phyloP scores from a whole-genome alignment of 2,797 vertebrate species.

The Chanos chanos region DNA sequence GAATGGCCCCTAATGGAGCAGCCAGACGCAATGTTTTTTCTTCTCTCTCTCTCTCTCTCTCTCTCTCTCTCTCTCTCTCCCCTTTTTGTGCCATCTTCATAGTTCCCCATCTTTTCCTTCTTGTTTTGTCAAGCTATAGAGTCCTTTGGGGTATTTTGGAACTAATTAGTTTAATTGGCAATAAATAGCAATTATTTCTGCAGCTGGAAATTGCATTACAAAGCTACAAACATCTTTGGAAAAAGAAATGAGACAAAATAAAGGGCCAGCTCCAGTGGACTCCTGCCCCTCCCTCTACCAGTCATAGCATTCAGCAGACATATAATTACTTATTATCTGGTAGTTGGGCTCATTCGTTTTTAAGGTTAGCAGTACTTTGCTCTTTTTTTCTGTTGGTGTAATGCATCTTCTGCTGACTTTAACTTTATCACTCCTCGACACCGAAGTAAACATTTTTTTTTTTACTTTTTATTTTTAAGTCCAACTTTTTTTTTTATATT shows the following conservation, averaged over 20 bases:
- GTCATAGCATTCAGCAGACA: slow-evolving; percentile 42
- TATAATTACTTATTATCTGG: slow-evolving; percentile 60
- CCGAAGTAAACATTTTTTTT: too few species aligned
- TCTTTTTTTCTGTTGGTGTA: slow-evolving; percentile 50
- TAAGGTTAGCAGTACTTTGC: slow-evolving; percentile 50
- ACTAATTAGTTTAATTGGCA: slow-evolving; percentile 79
- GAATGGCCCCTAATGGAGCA: slow-evolving; percentile 14
- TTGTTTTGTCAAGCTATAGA: slow-evolving; percentile 60
- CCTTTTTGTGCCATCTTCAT: too few species aligned
- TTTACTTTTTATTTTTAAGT: not conserved
- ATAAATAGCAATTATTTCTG: slow-evolving; percentile 74
- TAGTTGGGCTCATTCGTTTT: slow-evolving; percentile 46
- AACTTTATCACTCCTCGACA: too few species aligned
- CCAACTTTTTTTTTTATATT: too few species aligned
- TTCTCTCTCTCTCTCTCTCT: slow-evolving; percentile 8
- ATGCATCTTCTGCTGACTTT: slow-evolving; percentile 54
- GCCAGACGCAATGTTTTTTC: slow-evolving; percentile 4
- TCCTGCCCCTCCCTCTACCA: slow-evolving; percentile 29
- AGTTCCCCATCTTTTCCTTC: too few species aligned
- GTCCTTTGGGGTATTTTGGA: slow-evolving; percentile 70
- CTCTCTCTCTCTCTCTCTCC: slow-evolving; percentile 20
- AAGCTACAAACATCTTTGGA: slow-evolving; percentile 51
- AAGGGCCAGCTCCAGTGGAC: slow-evolving; percentile 45
- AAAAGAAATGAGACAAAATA: slow-evolving; percentile 51
- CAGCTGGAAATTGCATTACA: slow-evolving; percentile 65